Conservation (phyloP, 2,113 vertebrate genomes). For the Microtus ochrogaster region DNA sequence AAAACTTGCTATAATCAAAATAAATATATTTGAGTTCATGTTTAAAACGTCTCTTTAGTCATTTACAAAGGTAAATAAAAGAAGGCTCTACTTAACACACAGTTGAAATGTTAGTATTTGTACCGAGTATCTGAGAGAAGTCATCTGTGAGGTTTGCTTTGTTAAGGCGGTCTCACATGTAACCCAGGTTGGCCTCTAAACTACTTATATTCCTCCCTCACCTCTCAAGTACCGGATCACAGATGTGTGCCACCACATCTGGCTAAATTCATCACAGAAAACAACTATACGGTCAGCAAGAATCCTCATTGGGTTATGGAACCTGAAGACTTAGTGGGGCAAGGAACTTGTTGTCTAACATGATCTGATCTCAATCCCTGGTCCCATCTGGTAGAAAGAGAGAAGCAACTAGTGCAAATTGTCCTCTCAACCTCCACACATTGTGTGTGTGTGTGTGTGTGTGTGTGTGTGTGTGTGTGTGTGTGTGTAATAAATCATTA, state of each 20-base stretch:
- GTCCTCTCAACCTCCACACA: not conserved
- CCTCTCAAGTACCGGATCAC: not conserved
- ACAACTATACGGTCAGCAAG: not conserved
- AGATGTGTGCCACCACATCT: not conserved
- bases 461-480: not conserved
- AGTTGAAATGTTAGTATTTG: conserved; percentile 36
- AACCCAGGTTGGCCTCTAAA: too few relatives aligned
- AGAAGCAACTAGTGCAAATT: too few relatives aligned
- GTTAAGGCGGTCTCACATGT: not conserved
- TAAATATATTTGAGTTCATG: not conserved
- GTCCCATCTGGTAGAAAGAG: not conserved
- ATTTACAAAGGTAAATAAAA: conserved; percentile 48
- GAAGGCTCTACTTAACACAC: not conserved
- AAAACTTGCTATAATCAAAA: conserved; percentile 2
- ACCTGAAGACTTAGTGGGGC: not conserved
- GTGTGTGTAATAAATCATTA: not conserved
- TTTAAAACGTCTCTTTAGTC: conserved; percentile 14
- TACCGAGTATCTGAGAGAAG: conserved; percentile 4
- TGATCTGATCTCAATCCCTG: not conserved
- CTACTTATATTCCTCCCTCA: not conserved
- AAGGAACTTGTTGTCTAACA: not conserved
- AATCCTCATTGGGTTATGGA: not conserved
- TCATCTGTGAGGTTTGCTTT: conserved; percentile 28
- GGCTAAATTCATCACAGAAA: not conserved
- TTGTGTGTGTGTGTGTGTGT: not conserved